These are phyloP conservation scores for Microtus montanus DNA, from an alignment of 2,113 vertebrate genomes.

Conservation along the genomic window DNA sequence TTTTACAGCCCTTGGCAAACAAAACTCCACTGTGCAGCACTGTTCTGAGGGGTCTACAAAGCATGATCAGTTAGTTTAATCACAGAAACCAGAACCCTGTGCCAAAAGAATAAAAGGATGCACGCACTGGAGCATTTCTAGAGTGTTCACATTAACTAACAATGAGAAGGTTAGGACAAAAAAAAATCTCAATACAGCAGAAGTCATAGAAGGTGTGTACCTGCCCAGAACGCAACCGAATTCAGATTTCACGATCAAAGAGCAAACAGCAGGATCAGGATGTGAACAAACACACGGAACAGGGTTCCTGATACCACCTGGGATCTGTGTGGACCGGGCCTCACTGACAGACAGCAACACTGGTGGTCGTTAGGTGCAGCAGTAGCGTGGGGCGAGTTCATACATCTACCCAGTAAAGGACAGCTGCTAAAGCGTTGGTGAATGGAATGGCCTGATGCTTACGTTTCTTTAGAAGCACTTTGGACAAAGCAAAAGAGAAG, in stretches of 20 bases:
- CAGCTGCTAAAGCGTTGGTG: too few species aligned
- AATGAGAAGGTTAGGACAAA: background rate
- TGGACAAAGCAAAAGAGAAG: background rate
- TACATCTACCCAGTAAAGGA: background rate
- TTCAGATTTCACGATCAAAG: background rate
- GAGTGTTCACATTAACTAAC: background rate
- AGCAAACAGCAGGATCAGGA: background rate
- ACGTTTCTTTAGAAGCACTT: background rate
- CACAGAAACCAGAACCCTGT: background rate
- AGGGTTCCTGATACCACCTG: too few species aligned
- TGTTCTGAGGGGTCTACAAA: background rate
- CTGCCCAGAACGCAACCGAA: too few species aligned
- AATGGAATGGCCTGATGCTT: background rate
- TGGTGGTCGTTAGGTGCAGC: too few species aligned
- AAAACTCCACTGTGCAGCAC: background rate
- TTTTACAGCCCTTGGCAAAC: background rate
- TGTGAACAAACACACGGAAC: background rate
- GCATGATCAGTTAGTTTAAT: background rate
- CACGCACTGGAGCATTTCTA: background rate
- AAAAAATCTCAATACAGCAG: background rate
- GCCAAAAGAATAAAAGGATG: background rate
- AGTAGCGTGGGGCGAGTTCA: background rate
- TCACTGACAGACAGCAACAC: background rate
- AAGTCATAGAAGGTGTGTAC: background rate
- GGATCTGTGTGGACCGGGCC: background rate